Evolutionary conservation across 2,113 vertebrate species (phyloP).

Genomic region (Struthio camelus): DNA sequence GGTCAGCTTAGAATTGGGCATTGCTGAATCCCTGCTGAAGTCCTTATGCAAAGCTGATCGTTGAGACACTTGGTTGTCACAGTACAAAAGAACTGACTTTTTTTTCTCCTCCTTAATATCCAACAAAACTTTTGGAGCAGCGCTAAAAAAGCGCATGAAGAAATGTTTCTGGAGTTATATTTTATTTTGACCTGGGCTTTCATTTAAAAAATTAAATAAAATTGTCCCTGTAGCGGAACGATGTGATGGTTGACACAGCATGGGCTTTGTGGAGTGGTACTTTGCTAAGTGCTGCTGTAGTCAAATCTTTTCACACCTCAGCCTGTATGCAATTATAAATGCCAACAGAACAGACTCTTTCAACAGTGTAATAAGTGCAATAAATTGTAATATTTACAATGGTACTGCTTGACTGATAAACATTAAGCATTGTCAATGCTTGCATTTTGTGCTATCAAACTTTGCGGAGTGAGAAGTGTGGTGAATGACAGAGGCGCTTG

Average conservation of each 20-base stretch:
- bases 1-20: background rate
- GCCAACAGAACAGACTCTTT: background rate
- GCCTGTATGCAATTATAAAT: background rate
- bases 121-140: background rate
- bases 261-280: background rate
- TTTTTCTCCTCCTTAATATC: background rate
- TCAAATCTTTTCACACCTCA: background rate
- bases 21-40: background rate
- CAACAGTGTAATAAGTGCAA: background rate
- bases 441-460: background rate
- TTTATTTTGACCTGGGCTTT: background rate
- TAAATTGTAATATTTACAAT: background rate
- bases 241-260: background rate
- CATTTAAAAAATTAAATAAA: background rate
- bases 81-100: background rate
- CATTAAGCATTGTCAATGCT: background rate
- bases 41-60: background rate
- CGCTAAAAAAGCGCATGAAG: background rate
- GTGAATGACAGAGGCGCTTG: background rate
- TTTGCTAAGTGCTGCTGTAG: background rate
- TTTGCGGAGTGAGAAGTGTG: background rate
- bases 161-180: background rate
- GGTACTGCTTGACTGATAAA: background rate
- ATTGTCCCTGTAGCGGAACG: background rate
- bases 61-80: background rate